These are phyloP conservation scores for Hydrocynus forskahlii DNA, from an alignment of 2,797 vertebrate genomes.

Conservation along the genomic window DNA sequence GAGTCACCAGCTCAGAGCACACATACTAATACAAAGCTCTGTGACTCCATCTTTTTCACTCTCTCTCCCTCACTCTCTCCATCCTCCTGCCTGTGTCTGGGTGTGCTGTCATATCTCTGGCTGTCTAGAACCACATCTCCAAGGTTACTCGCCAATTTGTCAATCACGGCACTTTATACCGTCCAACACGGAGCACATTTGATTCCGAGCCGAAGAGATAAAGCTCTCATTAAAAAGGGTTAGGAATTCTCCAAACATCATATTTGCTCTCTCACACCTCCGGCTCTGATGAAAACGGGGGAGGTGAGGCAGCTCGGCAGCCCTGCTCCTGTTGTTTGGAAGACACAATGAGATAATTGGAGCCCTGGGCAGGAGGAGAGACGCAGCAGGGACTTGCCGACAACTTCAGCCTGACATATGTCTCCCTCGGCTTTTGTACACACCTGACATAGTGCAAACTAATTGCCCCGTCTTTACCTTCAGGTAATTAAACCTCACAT, in stretches of 20 bases:
- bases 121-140: constrained; percentile 8
- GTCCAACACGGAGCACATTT: constrained; percentile 16
- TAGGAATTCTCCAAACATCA: constrained; percentile 29
- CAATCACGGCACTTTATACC: constrained; percentile 8
- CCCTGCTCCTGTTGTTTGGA: constrained; percentile 45
- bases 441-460: constrained; percentile 62
- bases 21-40: constrained; percentile 32
- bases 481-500: constrained; percentile 67
- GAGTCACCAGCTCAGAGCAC: constrained; percentile 21
- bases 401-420: constrained; percentile 60
- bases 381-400: constrained; percentile 58
- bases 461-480: constrained; percentile 71
- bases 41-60: constrained; percentile 2
- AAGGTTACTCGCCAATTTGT: constrained; percentile 37
- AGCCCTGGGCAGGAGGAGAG: constrained; percentile 61
- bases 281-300: background rate
- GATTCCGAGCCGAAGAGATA: constrained; percentile 24
- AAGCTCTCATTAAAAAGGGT: constrained; percentile 37
- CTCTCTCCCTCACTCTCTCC: background rate
- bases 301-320: constrained; percentile 36
- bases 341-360: constrained; percentile 67
- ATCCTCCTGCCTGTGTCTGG: background rate
- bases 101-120: constrained; percentile 18
- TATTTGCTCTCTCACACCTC: constrained; percentile 46
- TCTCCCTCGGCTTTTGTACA: constrained; percentile 66